phyloP scores from a whole-genome alignment of 2,113 vertebrate genomes.

The Pteronura brasiliensis region DNA sequence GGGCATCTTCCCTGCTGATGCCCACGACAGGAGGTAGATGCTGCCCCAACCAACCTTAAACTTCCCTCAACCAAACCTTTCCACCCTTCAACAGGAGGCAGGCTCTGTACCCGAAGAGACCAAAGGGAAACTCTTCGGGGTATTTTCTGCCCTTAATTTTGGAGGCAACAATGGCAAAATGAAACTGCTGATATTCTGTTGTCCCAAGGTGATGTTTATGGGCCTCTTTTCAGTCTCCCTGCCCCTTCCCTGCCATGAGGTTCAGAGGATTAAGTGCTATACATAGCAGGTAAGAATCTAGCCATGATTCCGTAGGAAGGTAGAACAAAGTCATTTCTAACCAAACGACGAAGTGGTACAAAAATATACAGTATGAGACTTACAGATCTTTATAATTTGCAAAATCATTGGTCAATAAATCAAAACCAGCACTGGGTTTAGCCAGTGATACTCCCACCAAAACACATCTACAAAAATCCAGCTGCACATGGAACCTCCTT shows the following conservation, averaged over 20 bases:
- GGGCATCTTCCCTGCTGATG: neutral
- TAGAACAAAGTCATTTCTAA: neutral
- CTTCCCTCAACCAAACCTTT: neutral
- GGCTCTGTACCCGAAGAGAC: neutral
- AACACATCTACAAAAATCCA: neutral
- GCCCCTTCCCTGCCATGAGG: neutral
- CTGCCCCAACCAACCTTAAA: neutral
- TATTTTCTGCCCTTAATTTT: neutral
- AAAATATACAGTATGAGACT: neutral
- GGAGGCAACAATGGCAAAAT: neutral
- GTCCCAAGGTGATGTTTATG: neutral
- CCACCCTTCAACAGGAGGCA: neutral
- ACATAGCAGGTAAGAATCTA: neutral
- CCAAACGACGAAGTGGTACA: neutral
- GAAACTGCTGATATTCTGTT: neutral
- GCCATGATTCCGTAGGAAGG: neutral
- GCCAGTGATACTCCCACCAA: neutral
- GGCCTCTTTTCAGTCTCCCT: neutral
- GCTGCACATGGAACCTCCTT: neutral
- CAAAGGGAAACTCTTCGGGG: neutral
- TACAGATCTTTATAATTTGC: neutral
- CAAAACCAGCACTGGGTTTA: neutral
- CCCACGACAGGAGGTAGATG: neutral
- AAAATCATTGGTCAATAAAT: neutral
- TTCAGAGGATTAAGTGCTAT: neutral